Evolutionary conservation across 2,888 invertebrate genomes (phyloP), one percentile per base, ranked within the genome.

Genomic region (Cosmia pyralina): DNA sequence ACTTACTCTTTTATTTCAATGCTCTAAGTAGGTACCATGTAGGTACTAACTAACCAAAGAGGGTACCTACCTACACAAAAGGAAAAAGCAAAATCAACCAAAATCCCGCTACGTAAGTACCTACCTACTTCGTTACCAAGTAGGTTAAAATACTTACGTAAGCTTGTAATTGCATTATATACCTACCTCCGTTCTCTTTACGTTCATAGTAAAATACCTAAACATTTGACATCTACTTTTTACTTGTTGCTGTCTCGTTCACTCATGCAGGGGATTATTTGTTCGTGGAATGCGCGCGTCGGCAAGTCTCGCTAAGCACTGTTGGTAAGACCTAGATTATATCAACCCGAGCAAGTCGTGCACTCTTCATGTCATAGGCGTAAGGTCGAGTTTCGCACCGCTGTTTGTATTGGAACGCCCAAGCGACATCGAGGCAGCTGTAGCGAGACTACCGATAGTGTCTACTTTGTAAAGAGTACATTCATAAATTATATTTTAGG

Each of bases 191-290:
- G 90, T 93, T 93, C 93, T 91, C 93, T 93, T 92, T 93, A 92
- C 91, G 92, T 91, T 88, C 89, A 92, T 94, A 94, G 93, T 93
- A 94, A 94, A 94, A 94, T 96, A 96, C 95, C 96, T 95, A 96
- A 95, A 95, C 94, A 95, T 95, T 96, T 95, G 94, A 95, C 93
- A 95, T 94, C 91, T 93, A 95, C 94, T 95, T 95, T 95, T 95
- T 94, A 93, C 91, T 89, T 94, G 88, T 87, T 88, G 90, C 92
- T 88, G 79, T 96, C 96, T 93, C 94, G 91, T 91, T 96, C 90
- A 86, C 93, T 93, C 95, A 84, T 91, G 90, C 88, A 88, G 92
- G 92, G 92, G 91, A 94, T 93, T 94, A 95, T 92, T n/a, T 93
- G 93, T 94, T 93, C 93, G 89, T 90, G 94, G 95, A 96, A 95